A percentile compares a stretch with the other conserved stretches of the same genome.
These are phyloP conservation scores for Malacoctenus gilli DNA, from an alignment of 2,797 vertebrate genomes.

Conservation along the genomic window DNA sequence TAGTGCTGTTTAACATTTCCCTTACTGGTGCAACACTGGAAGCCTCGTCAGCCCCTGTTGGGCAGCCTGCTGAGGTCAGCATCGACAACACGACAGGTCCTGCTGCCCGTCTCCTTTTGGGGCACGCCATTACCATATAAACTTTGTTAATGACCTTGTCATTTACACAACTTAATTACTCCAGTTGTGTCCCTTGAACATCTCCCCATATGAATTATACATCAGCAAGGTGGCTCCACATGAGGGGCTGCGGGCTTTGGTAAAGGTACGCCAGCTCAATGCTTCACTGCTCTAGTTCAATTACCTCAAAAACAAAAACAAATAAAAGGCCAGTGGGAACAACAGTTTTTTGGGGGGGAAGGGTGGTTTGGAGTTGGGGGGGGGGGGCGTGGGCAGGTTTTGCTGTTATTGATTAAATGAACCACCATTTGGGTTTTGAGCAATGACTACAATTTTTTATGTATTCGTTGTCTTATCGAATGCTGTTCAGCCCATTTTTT, in stretches of 20 bases:
- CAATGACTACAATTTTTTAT: too few relatives aligned
- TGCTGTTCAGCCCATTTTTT: too few relatives aligned
- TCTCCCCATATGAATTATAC: constrained; percentile 75
- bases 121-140: constrained; percentile 78
- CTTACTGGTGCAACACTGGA: constrained; percentile 70
- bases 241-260: constrained; percentile 22
- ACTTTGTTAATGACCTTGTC: constrained; percentile 84
- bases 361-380: neutral
- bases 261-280: constrained; percentile 23
- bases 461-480: too few relatives aligned
- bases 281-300: constrained; percentile 19
- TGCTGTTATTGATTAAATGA: too few relatives aligned
- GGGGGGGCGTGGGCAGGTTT: too few relatives aligned
- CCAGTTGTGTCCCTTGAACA: constrained; percentile 65
- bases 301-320: constrained; percentile 19
- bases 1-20: constrained; percentile 77
- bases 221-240: constrained; percentile 54
- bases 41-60: constrained; percentile 73
- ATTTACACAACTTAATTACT: constrained; percentile 81
- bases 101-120: constrained; percentile 61
- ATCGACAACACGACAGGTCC: constrained; percentile 63
- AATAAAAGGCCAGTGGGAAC: constrained; percentile 6
- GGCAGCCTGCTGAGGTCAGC: constrained; percentile 79
- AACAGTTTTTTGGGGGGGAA: too few relatives aligned
- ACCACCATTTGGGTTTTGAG: too few relatives aligned